A percentile compares a stretch with the other conserved stretches of the same genome.
phyloP scores from a whole-genome alignment of 2,888 invertebrate species.

The Litoditis marina region DNA sequence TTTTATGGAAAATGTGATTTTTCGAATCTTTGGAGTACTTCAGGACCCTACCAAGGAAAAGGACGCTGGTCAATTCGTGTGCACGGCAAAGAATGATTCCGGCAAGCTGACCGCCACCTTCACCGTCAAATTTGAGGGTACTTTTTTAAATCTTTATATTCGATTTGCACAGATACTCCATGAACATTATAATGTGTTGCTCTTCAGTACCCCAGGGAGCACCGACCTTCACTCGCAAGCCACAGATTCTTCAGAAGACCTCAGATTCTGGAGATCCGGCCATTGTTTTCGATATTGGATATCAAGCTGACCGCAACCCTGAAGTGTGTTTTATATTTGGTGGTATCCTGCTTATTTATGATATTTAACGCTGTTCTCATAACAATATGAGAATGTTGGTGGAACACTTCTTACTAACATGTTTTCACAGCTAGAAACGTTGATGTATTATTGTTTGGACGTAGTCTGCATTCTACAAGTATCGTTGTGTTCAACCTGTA shows the following conservation, averaged over 20 bases:
- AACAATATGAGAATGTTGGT: too few relatives aligned
- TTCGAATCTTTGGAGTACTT: conserved; percentile 24
- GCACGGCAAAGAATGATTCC: conserved; percentile 62
- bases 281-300: conserved; percentile 62
- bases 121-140: conserved; percentile 62
- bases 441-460: background rate
- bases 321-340: conserved; percentile 41
- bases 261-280: conserved; percentile 61
- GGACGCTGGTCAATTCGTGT: conserved; percentile 62
- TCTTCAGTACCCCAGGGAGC: conserved; percentile 61
- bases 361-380: background rate
- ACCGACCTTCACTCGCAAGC: conserved; percentile 62
- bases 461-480: too few relatives aligned
- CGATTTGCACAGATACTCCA: background rate
- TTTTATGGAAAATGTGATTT: too few relatives aligned
- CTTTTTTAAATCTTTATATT: background rate
- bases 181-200: background rate
- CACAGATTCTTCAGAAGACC: conserved; percentile 62
- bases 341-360: background rate
- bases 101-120: conserved; percentile 62
- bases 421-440: too few relatives aligned
- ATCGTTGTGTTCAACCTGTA: background rate
- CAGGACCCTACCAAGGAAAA: conserved; percentile 85
- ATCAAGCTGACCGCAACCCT: conserved; percentile 61
- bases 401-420: too few relatives aligned